Evolutionary conservation across 37 sponge, comb jelly and placozoan species (phyloP), one percentile per base, ranked within the genome.

Genomic region (Lycopodina hypogea): DNA sequence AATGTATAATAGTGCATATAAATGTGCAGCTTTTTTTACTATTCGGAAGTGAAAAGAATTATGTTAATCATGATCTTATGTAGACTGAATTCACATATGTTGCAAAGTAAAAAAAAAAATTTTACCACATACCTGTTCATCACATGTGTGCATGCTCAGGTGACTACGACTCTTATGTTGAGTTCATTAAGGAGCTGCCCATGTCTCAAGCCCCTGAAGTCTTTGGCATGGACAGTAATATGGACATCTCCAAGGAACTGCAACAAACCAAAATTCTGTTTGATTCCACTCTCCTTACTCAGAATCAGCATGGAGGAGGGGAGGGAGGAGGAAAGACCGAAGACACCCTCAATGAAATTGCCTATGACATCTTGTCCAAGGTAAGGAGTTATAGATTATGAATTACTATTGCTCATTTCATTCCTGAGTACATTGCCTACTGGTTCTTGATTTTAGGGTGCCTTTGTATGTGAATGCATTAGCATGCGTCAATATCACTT

Each of bases 161-260:
- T 65, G 88, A 42, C 36, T 86, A 90, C 53, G 98, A 97, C 34
- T 75, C 85, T 21, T 97, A 97, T 69, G 77, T 97, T 28, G 92
- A 95, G 73, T 93, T 93, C 56, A 98, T 98, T 61, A 95, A 95
- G 80, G 90, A 97, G 77, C 83, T 98, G 40, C 99, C 99, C 0
- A 78, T 88, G 90, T 34, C 86, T 17, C 95, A 97, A 70, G 64
- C 83, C 11, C 98, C 98, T 19, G 98, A 97, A 71, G 93, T 95
- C 52, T 97, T 97, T 83, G 98, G 98, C 0, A 94, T 97, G 95
- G 95, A 97, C 45, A 95, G 95, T 45, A 97, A 97, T 80, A 95
- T 97, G 48, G 98, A 97, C 71, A 93, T 97, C 42, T 95, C 95
- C 23, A 87, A 88, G n/a, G 95, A 97, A 50, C 92, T 97, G 2